Percentiles rank a stretch among this genome's conserved stretches.
Evolutionary conservation across 2,888 invertebrate genomes (phyloP).

Genomic region (Ceriagrion tenellum): DNA sequence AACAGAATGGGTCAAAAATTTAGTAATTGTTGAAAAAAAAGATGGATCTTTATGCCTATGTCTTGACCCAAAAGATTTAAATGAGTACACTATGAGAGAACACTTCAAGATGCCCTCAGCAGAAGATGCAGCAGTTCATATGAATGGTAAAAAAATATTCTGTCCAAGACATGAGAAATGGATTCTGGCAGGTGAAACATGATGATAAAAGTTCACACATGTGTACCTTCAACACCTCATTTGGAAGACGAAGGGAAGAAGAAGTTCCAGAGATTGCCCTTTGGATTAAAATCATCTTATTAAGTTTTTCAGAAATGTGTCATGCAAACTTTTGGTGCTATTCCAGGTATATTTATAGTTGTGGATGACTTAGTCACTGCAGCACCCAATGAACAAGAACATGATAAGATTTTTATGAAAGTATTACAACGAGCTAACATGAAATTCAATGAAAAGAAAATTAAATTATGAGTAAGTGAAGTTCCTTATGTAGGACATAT

Average conservation of each 20-base stretch:
- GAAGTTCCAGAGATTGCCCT: background rate
- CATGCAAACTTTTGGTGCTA: background rate
- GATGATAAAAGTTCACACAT: background rate
- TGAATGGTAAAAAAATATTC: no score
- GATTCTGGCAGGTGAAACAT: background rate
- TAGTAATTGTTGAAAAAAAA: no score
- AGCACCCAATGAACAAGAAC: background rate
- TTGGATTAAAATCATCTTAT: background rate
- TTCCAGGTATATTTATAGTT: background rate
- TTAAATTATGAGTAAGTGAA: no score
- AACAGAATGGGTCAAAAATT: no score
- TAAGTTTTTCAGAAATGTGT: background rate
- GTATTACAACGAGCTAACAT: background rate
- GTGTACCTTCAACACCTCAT: background rate
- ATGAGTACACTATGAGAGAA: no score
- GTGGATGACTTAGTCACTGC: background rate
- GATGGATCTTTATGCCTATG: no score
- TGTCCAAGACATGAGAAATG: background rate
- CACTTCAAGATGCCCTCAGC: no score
- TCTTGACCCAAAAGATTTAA: no score
- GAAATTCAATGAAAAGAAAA: background rate
- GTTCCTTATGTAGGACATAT: background rate
- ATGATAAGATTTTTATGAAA: background rate
- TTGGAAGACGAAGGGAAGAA: background rate
- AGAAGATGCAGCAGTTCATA: no score